These are phyloP conservation scores for Sparus aurata DNA, from an alignment of 2,797 vertebrate species.

Conservation along the genomic window DNA sequence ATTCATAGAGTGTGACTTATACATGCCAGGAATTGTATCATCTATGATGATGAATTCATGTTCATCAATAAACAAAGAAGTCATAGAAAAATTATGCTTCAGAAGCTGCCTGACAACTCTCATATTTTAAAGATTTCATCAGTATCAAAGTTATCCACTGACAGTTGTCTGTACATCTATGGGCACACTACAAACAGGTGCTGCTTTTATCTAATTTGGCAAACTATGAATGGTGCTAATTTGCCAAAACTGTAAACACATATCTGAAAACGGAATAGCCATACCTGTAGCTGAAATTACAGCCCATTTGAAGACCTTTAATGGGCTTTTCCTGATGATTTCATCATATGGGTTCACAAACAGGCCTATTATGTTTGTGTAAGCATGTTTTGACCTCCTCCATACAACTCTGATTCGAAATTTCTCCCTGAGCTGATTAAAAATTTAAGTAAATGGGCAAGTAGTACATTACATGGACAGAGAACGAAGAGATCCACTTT, in stretches of 20 bases:
- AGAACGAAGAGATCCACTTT: neutral
- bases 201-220: neutral
- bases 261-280: neutral
- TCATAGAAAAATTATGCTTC: neutral
- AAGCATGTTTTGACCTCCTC: neutral
- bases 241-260: neutral
- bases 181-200: neutral
- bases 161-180: neutral
- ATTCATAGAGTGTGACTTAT: neutral
- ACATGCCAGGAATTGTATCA: neutral
- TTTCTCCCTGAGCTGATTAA: neutral
- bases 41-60: neutral
- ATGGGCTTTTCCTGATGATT: neutral
- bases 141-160: neutral
- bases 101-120: neutral
- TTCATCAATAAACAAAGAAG: neutral
- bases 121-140: neutral
- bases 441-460: neutral
- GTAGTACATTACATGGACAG: neutral
- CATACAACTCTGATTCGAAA: neutral
- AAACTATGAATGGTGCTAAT: neutral
- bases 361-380: neutral
- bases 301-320: neutral
- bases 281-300: neutral
- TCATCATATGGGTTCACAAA: neutral